Evolutionary conservation across 2,888 invertebrate genomes (phyloP).

Genomic region (Drosophila limbata): DNA sequence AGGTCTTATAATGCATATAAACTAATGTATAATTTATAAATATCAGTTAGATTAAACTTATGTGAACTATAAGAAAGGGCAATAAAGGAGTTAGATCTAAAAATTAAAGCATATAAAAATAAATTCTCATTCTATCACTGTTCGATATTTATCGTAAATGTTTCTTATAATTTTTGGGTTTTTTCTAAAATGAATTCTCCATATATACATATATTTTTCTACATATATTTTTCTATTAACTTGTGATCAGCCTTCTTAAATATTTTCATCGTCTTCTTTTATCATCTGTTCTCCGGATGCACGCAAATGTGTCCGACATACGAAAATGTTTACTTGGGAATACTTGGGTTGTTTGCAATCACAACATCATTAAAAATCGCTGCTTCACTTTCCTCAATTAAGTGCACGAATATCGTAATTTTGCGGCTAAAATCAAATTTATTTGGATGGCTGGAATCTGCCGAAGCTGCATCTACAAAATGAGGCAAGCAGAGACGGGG

Average conservation of each 20-base stretch:
- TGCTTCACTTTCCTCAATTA: constrained; percentile 75
- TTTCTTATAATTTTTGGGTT: too few species aligned
- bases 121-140: too few species aligned
- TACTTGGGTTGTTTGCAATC: constrained; percentile 30
- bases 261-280: constrained; percentile 1
- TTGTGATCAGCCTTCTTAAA: background rate
- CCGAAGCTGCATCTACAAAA: constrained; percentile 24
- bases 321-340: background rate
- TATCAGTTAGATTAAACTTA: too few species aligned
- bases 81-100: too few species aligned
- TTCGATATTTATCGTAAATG: too few species aligned
- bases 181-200: too few species aligned
- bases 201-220: too few species aligned
- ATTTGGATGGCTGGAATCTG: constrained; percentile 61
- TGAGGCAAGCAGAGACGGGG: background rate
- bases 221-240: background rate
- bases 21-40: too few species aligned
- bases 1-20: too few species aligned
- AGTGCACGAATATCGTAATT: constrained; percentile 67
- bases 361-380: constrained; percentile 73
- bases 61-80: too few species aligned
- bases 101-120: too few species aligned
- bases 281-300: background rate
- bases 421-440: constrained; percentile 76
- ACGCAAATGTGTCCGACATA: constrained; percentile 9